These are phyloP conservation scores for Garrulus glandarius DNA, from an alignment of 2,797 vertebrate species.

Conservation along the genomic window DNA sequence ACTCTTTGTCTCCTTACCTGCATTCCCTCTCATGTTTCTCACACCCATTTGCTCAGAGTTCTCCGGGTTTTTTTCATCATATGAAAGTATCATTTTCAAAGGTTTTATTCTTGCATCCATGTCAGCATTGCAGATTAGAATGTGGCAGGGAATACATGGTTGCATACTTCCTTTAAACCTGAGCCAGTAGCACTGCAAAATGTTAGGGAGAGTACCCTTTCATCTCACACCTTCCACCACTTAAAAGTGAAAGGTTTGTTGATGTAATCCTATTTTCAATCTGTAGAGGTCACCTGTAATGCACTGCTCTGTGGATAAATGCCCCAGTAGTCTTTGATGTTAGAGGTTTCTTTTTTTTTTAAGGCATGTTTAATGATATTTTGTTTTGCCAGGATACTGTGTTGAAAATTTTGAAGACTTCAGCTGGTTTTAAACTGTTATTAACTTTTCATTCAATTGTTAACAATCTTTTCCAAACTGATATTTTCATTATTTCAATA, in stretches of 20 bases:
- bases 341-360: slow-evolving; percentile 3
- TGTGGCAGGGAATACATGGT: slow-evolving; percentile 74
- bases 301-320: slow-evolving; percentile 55
- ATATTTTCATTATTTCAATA: background rate
- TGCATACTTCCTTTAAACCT: slow-evolving; percentile 79
- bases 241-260: slow-evolving; percentile 76
- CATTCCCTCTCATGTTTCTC: slow-evolving; percentile 33
- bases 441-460: slow-evolving; percentile 12
- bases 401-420: slow-evolving; percentile 33
- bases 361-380: slow-evolving; percentile 44
- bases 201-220: slow-evolving; percentile 69
- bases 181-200: slow-evolving; percentile 72
- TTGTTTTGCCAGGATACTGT: slow-evolving; percentile 31
- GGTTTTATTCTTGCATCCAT: slow-evolving; percentile 68
- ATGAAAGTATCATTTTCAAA: slow-evolving; percentile 80
- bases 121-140: slow-evolving; percentile 74
- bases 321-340: slow-evolving; percentile 63
- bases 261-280: slow-evolving; percentile 81
- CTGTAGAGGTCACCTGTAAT: slow-evolving; percentile 80
- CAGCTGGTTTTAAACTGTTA: slow-evolving; percentile 20
- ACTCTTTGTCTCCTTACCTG: slow-evolving; percentile 69
- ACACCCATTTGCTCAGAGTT: slow-evolving; percentile 60
- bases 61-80: slow-evolving; percentile 65
- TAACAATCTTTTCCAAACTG: background rate
- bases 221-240: slow-evolving; percentile 68